Percentiles rank a stretch among this genome's conserved stretches.
Evolutionary conservation across 1,140 invertebrate species (phyloP).

Genomic region (Macrosteles quadrilineatus): DNA sequence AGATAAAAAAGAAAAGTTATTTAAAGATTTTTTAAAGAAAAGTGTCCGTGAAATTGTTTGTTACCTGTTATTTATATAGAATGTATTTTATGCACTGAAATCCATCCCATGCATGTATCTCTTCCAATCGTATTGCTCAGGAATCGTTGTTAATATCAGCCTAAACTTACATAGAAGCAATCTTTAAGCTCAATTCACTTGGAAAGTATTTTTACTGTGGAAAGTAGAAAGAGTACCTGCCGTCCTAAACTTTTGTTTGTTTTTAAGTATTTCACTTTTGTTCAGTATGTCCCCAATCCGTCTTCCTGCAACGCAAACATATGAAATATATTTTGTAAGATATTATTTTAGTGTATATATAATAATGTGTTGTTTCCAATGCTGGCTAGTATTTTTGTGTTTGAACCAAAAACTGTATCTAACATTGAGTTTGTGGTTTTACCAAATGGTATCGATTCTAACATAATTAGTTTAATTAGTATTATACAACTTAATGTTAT

Average conservation of each 20-base stretch:
- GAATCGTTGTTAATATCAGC: neutral
- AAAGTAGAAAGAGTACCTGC: neutral
- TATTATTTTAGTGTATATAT: conserved; percentile 5
- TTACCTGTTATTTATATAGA: no score
- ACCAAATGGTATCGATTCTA: no score
- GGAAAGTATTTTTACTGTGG: neutral
- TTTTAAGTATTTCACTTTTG: neutral
- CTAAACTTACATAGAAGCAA: neutral
- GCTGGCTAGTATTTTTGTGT: conserved; percentile 11
- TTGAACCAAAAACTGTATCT: neutral
- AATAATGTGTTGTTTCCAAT: neutral
- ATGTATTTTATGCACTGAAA: no score
- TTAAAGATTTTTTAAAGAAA: no score
- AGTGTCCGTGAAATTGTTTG: no score
- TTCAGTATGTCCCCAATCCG: neutral
- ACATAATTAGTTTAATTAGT: no score
- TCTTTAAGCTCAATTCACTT: neutral
- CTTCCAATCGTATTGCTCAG: neutral
- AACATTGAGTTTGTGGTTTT: no score
- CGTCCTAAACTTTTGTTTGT: neutral
- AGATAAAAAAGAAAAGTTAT: no score
- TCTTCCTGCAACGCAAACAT: neutral
- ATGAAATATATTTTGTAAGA: conserved; percentile 3
- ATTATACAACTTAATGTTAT: no score
- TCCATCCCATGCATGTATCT: neutral